These are phyloP conservation scores for Papilio helenus DNA, from an alignment of 1,140 invertebrate species.

Conservation along the genomic window DNA sequence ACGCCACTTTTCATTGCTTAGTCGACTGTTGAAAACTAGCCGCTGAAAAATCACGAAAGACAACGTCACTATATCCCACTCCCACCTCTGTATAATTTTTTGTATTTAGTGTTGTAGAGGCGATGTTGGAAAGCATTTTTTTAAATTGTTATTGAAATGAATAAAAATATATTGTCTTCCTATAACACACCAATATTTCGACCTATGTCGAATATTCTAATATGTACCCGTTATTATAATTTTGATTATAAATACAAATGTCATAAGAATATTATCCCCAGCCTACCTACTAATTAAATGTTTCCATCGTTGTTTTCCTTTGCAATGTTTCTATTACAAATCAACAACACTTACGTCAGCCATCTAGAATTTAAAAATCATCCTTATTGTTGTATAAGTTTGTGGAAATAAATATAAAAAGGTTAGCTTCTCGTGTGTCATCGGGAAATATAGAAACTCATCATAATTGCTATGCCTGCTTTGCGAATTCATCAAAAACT, in stretches of 20 bases:
- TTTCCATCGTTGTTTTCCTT: not conserved
- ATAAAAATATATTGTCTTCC: not conserved
- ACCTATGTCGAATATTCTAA: not conserved
- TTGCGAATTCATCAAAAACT: not conserved
- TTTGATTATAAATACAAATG: not conserved
- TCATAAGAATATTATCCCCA: too few species aligned
- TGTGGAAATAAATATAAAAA: not conserved
- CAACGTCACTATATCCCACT: conserved; percentile 40
- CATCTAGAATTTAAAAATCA: not conserved
- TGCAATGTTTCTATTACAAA: conserved; percentile 5
- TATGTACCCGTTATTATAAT: not conserved
- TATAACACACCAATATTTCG: not conserved
- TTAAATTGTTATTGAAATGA: too few species aligned
- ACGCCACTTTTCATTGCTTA: conserved; percentile 64
- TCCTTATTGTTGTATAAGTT: conserved; percentile 1
- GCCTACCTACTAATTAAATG: not conserved
- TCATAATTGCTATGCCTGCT: not conserved
- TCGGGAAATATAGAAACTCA: not conserved
- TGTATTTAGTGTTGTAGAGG: not conserved
- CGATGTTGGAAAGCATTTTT: not conserved
- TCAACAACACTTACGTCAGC: not conserved
- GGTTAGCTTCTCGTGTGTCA: not conserved
- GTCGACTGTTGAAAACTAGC: conserved; percentile 64
- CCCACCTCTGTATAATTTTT: not conserved
- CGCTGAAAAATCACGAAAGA: conserved; percentile 63